Percentiles rank a stretch among this genome's conserved stretches.
Conservation (phyloP, 2,113 vertebrate species). For the Tricholaema leucomelas region DNA sequence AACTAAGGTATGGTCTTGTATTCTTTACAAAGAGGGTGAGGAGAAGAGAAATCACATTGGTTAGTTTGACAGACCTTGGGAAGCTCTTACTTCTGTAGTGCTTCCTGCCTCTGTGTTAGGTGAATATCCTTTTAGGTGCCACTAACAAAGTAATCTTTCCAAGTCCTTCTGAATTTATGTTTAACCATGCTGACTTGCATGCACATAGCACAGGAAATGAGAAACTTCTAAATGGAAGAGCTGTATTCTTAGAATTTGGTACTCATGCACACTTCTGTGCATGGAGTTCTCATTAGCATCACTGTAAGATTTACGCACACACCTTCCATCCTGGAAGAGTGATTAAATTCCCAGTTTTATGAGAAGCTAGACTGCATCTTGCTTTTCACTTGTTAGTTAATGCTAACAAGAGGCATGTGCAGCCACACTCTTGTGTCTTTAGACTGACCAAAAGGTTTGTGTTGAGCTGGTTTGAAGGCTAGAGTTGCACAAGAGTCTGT, state of each 20-base stretch:
- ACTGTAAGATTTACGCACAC: conserved; percentile 14
- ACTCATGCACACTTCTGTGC: background rate
- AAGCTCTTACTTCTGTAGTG: background rate
- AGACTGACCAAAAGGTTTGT: conserved; percentile 3
- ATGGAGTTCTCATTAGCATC: conserved; percentile 17
- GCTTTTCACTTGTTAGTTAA: background rate
- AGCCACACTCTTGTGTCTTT: background rate
- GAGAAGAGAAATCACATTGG: background rate
- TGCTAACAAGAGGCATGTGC: background rate
- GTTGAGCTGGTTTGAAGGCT: conserved; percentile 14
- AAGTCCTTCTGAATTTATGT: conserved; percentile 22
- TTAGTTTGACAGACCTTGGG: background rate
- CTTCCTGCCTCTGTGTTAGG: background rate
- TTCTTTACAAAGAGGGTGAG: background rate
- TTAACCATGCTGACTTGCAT: conserved; percentile 33
- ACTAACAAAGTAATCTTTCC: conserved; percentile 16
- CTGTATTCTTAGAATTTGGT: conserved; percentile 5
- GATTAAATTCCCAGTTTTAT: conserved; percentile 17
- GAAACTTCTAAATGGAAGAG: conserved; percentile 15
- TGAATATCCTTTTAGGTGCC: conserved; percentile 28
- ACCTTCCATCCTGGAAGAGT: background rate
- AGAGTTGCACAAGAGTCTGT: background rate
- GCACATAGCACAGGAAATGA: conserved; percentile 17
- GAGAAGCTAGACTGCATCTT: background rate
- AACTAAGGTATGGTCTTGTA: background rate